Evolutionary conservation across 2,797 vertebrate species (phyloP), one percentile per base, ranked within the genome.

Genomic region (Danionella dracula): DNA sequence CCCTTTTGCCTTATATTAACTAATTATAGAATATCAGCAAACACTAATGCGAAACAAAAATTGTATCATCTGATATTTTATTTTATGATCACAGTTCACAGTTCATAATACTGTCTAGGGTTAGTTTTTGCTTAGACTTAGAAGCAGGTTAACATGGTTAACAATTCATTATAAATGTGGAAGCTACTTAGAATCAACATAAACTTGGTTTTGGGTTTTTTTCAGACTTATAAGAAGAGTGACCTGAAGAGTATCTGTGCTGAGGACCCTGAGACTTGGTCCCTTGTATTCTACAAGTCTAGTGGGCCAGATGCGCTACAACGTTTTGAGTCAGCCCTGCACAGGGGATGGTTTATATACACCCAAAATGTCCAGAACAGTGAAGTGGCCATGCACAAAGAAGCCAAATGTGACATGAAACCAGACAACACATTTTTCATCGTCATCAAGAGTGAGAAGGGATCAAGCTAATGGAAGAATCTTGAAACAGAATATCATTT

Each of bases 271-370:
- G 21, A 1, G 4, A 19, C 61, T 21, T 76, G 87, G 50, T 70
- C 83, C 0, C 89, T 83, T 42, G 72, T 91, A 55, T 91, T 91
- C 79, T 91, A 86, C 80, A 89, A 90, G 89, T 86, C 78, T 42
- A n/a, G 41, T 0, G 34, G 56, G 2, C n/a, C 0, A 1, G 54
- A 68, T 0, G 27, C 12, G 0, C 20, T 40, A n/a, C 71, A 66
- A 0, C 79, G 2, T 3, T 91, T 91, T 41, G 88, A 91, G 71
- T 91, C 90, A 0, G 87, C 76, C 4, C 70, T 78, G 41, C 68
- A 81, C 58, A 10, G 0, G 0, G 86, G 86, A 7, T 90, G 87
- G 87, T 90, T 87, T 76, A 90, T 91, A 45, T 75, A 83, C 2
- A 67, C 83, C 1, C 10, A 9, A 60, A 45, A 57, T 23, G 10